Percentiles rank a stretch among this genome's conserved stretches.
Conservation (phyloP, 1,140 invertebrate genomes). For the Pseudobourletiella spinata region DNA sequence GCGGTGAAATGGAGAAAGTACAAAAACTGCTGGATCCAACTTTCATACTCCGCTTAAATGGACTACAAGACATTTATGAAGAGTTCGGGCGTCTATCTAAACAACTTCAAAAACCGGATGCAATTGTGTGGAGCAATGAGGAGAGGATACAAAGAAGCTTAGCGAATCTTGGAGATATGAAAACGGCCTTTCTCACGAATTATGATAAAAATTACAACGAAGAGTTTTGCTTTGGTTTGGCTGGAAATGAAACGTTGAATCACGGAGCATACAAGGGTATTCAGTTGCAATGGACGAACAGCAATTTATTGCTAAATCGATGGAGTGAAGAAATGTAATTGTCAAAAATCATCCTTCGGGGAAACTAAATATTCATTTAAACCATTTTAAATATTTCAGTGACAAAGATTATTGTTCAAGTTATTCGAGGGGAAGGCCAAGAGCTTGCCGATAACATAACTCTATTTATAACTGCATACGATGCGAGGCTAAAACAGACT, state of each 20-base stretch:
- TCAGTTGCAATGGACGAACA: neutral
- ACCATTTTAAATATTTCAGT: neutral
- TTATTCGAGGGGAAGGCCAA: neutral
- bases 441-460: neutral
- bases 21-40: neutral
- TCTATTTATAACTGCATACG: too few relatives aligned
- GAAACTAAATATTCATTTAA: too few relatives aligned
- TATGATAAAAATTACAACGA: neutral
- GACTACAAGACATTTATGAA: neutral
- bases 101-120: neutral
- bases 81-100: neutral
- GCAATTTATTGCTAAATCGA: neutral
- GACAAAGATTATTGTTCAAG: too few relatives aligned
- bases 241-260: neutral
- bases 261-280: neutral
- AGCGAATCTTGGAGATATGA: neutral
- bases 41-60: neutral
- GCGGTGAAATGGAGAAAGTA: neutral
- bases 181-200: neutral
- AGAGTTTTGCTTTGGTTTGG: neutral
- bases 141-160: neutral
- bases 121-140: neutral
- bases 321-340: neutral
- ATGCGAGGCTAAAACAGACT: too few relatives aligned
- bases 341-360: too few relatives aligned